Evolutionary conservation across 2,888 invertebrate genomes (phyloP), one percentile per base, ranked within the genome.

Genomic region (Clanis bilineata): DNA sequence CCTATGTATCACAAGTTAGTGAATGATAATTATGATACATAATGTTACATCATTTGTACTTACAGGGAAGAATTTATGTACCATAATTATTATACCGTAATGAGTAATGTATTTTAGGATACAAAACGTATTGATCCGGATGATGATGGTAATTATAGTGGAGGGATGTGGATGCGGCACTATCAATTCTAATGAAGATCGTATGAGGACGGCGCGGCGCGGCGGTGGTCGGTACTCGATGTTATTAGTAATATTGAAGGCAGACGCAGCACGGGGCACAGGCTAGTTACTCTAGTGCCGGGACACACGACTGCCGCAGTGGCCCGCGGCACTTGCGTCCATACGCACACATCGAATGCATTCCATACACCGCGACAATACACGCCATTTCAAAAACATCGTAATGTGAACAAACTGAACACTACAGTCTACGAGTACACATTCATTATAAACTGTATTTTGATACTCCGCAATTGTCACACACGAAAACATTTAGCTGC

Each of bases 331-430:
- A 70, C 74, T 72, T 74, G 79, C 83, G 84, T 82, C 80, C 78
- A 81, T 79, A 76, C 84, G 86, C 82, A 75, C 77, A 73, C 70
- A 65, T 70, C 69, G 61, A 61, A 67, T 76, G 72, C 70, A 74
- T 69, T 70, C 65, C 67, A 78, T 82, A 83, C 79, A 82, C 74
- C 71, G 73, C 70, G 74, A 77, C 73, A 74, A 67, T 66, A 69
- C 12, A 39, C 47, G 39, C 15, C 15, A 5, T 21, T 71, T 69
- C 61, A 63, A 72, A 72, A 76, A 73, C 72, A 77, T 73, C 61
- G 74, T 70, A 62, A 72, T 70, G 56, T 47, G 62, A 57, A 63
- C 64, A 69, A 36, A 65, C 62, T 56, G 69, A 72, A 74, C 65
- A 65, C 62, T 63, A 66, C 66, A 65, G 64, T n/a, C n/a, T n/a